Evolutionary conservation across 2,888 invertebrate genomes (phyloP).

Genomic region (Piscicola geometra): DNA sequence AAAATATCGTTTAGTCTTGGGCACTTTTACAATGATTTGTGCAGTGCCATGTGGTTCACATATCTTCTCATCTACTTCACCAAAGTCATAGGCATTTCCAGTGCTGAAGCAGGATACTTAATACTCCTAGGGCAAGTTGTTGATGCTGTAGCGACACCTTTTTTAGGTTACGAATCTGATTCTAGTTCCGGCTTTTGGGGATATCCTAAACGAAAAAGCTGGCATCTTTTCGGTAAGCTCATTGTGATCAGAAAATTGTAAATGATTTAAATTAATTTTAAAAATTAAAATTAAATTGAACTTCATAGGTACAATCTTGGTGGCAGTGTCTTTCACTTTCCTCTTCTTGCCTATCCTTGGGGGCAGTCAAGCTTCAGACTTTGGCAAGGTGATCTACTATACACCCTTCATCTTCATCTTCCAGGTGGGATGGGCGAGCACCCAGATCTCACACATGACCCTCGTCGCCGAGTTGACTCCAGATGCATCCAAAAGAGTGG

Average conservation of each 20-base stretch:
- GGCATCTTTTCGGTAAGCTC: slow-evolving; percentile 84
- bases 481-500: slow-evolving; percentile 54
- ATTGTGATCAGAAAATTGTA: slow-evolving; percentile 18
- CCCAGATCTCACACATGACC: slow-evolving; percentile 84
- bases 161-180: slow-evolving; percentile 80
- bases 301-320: slow-evolving; percentile 66
- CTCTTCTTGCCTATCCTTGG: slow-evolving; percentile 74
- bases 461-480: slow-evolving; percentile 67
- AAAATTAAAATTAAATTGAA: background rate
- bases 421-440: slow-evolving; percentile 88
- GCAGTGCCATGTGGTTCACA: slow-evolving; percentile 89
- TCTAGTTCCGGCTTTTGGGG: slow-evolving; percentile 61
- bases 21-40: slow-evolving; percentile 84
- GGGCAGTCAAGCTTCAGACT: slow-evolving; percentile 62
- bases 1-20: slow-evolving; percentile 64
- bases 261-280: background rate
- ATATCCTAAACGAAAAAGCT: slow-evolving; percentile 78
- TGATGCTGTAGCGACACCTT: slow-evolving; percentile 79
- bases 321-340: slow-evolving; percentile 76
- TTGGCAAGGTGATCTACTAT: slow-evolving; percentile 57
- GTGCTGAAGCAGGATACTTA: slow-evolving; percentile 45
- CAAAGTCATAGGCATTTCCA: slow-evolving; percentile 49
- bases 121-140: slow-evolving; percentile 75
- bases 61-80: slow-evolving; percentile 79
- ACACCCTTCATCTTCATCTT: slow-evolving; percentile 62